Percentiles rank a stretch among this genome's conserved stretches.
These are phyloP conservation scores for Drosophila truncata DNA, from an alignment of 1,140 invertebrate species.

Conservation along the genomic window DNA sequence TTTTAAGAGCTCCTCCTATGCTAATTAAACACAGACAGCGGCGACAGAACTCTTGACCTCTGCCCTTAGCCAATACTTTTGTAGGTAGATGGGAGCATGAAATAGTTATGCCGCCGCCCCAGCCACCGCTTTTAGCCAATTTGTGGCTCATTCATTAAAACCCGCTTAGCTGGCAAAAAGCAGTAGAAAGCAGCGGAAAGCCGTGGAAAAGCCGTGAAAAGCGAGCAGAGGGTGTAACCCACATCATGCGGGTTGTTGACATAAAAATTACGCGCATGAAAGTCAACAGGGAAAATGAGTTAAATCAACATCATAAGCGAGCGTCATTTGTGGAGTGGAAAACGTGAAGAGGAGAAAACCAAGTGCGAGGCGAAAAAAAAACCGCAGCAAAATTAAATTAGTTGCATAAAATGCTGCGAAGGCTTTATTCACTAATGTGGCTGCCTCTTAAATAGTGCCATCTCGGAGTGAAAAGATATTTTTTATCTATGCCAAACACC, in stretches of 20 bases:
- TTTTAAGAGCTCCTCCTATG: slow-evolving; percentile 11
- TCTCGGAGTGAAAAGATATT: slow-evolving; percentile 3
- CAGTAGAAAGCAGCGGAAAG: slow-evolving; percentile 3
- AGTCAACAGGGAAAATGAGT: slow-evolving; percentile 80
- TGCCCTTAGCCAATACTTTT: slow-evolving; percentile 16
- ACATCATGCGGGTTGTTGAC: slow-evolving; percentile 67
- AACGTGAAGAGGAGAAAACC: background rate
- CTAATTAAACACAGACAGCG: slow-evolving; percentile 8
- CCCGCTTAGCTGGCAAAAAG: slow-evolving; percentile 73
- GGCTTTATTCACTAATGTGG: slow-evolving; percentile 28
- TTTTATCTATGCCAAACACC: slow-evolving; percentile 14
- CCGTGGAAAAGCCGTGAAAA: slow-evolving; percentile 16
- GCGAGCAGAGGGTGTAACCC: slow-evolving; percentile 12
- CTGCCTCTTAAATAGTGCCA: slow-evolving; percentile 12
- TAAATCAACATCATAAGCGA: slow-evolving; percentile 71
- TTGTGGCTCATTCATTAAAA: slow-evolving; percentile 77
- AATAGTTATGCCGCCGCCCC: slow-evolving; percentile 21
- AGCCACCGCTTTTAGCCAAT: slow-evolving; percentile 50
- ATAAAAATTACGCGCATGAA: slow-evolving; percentile 81
- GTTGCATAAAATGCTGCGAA: slow-evolving; percentile 44
- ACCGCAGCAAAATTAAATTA: slow-evolving; percentile 53
- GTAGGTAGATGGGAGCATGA: slow-evolving; percentile 12
- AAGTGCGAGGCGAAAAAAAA: slow-evolving; percentile 7
- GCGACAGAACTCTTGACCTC: slow-evolving; percentile 33
- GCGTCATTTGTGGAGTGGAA: slow-evolving; percentile 38